Evolutionary conservation across 2,888 invertebrate species (phyloP), one percentile per base, ranked within the genome.

Genomic region (Brachyopa scutellaris): DNA sequence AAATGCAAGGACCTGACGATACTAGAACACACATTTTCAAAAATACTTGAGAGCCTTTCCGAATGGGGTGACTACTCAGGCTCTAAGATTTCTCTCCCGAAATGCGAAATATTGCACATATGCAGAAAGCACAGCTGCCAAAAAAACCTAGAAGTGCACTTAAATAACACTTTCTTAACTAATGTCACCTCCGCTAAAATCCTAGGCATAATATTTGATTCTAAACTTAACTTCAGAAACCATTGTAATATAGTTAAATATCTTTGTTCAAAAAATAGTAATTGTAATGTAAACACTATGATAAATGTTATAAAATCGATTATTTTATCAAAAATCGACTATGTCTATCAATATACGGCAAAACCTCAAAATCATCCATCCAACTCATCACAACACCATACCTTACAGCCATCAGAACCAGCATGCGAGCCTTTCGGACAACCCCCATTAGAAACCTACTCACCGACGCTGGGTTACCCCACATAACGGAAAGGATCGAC

Each of bases 91-190:
- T 80, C 69, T n/a, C 45, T 31, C n/a, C 19, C 45, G n/a, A 77
- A 84, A 53, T 42, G 70, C 15, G 67, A 80, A 64, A 59, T 72
- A 19, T 19, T 82, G 2, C 72, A 77, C 17, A 67, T 76, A 3
- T 76, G 79, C n/a, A 45, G 38, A n/a, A 74, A 72, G 69, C n/a
- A 17, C 21, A 51, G 29, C 21, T 61, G 70, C 17, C 2, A 45
- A 2, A 61, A 72, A 31, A 33, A 9, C 23, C 11, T 40, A 8
- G 23, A 1, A 36, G 15, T 57, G n/a, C 23, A 57, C 21, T n/a
- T 47, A 21, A 36, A 62, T 36, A 26, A 62, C 19, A 36, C 6
- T 19, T 17, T 2, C 13, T 11, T 59, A 17, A 45, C 21, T n/a
- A 51, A 51, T 51, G 51, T 51, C 7, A 51, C 11, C 23, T 13